These are phyloP conservation scores for Aphaenogaster floridana DNA, from an alignment of 1,140 invertebrate species.

Conservation along the genomic window DNA sequence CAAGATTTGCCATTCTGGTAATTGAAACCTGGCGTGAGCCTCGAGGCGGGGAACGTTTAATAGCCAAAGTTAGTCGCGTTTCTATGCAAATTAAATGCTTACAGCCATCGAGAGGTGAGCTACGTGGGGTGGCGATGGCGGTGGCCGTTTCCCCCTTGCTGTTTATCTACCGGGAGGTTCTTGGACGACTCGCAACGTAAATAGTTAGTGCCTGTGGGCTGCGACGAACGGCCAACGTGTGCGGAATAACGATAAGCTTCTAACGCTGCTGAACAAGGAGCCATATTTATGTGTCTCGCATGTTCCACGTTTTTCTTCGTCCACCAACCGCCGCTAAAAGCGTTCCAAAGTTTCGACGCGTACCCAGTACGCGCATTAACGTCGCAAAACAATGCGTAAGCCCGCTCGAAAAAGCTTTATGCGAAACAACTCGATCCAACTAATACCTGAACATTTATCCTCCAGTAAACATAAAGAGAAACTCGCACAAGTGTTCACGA, in stretches of 20 bases:
- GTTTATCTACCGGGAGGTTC: conserved; percentile 79
- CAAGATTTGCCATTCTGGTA: conserved; percentile 81
- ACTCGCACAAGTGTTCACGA: background rate
- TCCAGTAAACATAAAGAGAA: background rate
- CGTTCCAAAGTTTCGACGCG: conserved; percentile 63
- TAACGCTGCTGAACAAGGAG: conserved; percentile 78
- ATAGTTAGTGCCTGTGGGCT: conserved; percentile 81
- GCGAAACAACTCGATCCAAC: conserved; percentile 23
- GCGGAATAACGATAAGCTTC: conserved; percentile 83
- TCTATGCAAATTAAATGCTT: conserved; percentile 84
- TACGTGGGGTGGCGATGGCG: conserved; percentile 62
- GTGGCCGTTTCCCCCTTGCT: conserved; percentile 72
- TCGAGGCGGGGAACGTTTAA: conserved; percentile 78
- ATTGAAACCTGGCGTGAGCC: conserved; percentile 78
- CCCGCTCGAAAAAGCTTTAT: conserved; percentile 36
- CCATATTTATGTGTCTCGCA: conserved; percentile 80
- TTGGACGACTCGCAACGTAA: conserved; percentile 81
- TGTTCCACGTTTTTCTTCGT: conserved; percentile 75
- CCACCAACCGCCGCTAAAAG: conserved; percentile 68
- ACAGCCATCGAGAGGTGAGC: conserved; percentile 77
- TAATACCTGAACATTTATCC: conserved; percentile 4
- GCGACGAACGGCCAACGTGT: conserved; percentile 83
- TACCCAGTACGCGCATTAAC: conserved; percentile 56
- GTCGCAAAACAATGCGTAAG: conserved; percentile 67
- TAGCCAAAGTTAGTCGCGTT: conserved; percentile 83